Evolutionary conservation across 1,140 invertebrate species (phyloP), one percentile per base, ranked within the genome.

Genomic region (Neodiprion fabricii): DNA sequence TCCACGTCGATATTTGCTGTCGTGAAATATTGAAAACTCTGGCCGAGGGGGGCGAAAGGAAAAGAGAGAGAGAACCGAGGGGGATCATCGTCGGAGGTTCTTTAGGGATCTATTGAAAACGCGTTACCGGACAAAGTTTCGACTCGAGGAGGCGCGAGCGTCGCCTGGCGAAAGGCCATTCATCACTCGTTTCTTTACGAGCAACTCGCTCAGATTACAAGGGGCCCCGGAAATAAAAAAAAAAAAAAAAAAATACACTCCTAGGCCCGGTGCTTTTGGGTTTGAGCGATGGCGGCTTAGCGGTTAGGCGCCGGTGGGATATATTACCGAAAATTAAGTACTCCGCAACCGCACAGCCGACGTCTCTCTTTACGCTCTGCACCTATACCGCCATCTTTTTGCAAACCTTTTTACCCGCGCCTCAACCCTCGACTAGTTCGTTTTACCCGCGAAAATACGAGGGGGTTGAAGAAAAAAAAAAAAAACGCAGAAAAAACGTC

Each of bases 221-320:
- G 67, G 67, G 40, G 28, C 28, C 67, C 21, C 4, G 40, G 11
- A 21, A 69, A 69, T 69, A 69, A 47, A 69, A 21, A 21, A 21
- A 21, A 17, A 17, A 17, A 17, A 21, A 21, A 21, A 21, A 21
- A 69, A 69, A 69, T 69, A 69, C 17, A 69, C 67, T 47, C 67
- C 21, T 23, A 69, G 17, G 67, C 67, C 21, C 10, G 67, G 21
- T 61, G 53, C 40, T 21, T 69, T 69, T 69, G 5, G 40, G 40
- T 69, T 69, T 69, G 67, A 69, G 67, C 40, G 67, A 69, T 69
- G 67, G 53, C 53, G 53, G 11, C 53, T 61, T 61, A 61, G 53
- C n/a, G 53, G 11, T 61, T 61, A 61, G 53, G 53, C 53, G 53
- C 9, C 53, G 53, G 11, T 61, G 53, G 53, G 11, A 61, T 61